A percentile compares a stretch with the other conserved stretches of the same genome.
Conservation (phyloP, 2,113 vertebrate genomes). For the Stegastes partitus region DNA sequence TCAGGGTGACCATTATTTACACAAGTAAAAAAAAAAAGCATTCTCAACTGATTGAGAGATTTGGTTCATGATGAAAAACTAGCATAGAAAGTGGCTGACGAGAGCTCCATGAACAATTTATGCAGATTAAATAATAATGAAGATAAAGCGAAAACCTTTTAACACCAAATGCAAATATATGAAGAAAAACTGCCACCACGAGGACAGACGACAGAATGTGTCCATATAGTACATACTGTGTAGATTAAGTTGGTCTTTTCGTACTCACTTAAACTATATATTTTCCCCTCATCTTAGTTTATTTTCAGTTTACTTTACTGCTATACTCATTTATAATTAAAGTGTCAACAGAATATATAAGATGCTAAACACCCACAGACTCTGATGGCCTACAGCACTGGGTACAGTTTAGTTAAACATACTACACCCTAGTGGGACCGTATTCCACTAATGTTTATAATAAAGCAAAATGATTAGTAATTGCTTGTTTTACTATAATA, state of each 20-base stretch:
- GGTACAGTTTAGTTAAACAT: conserved; percentile 43
- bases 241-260: neutral
- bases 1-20: neutral
- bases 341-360: conserved; percentile 48
- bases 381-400: conserved; percentile 31
- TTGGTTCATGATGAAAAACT: neutral
- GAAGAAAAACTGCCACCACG: neutral
- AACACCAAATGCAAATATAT: conserved; percentile 11
- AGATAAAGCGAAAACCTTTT: conserved; percentile 17
- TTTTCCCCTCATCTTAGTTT: conserved; percentile 14
- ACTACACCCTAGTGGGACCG: conserved; percentile 31
- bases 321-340: conserved; percentile 58
- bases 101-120: neutral
- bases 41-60: neutral
- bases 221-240: neutral
- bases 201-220: neutral
- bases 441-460: conserved; percentile 26
- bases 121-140: conserved; percentile 19
- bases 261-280: conserved; percentile 1
- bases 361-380: conserved; percentile 41
- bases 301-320: conserved; percentile 24
- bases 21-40: conserved; percentile 6
- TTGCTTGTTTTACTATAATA: neutral
- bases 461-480: neutral
- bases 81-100: neutral